Base-by-base conservation (phyloP, 2,888 invertebrate species). In the Camponotus fellah region DNA sequence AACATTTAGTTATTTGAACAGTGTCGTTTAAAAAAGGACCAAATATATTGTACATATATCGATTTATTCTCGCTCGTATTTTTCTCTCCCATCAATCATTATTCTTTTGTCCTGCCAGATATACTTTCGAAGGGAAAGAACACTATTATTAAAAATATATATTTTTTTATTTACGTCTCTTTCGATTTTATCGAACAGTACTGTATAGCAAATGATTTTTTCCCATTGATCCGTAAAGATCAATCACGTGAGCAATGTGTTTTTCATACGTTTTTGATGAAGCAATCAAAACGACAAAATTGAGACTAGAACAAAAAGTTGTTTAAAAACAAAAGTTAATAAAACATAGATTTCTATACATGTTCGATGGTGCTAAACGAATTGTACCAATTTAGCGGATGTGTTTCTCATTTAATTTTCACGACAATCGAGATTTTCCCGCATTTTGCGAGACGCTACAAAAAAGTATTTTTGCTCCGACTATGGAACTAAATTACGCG, bases 1-100 rank as follows among this genome's bases (percentile, higher is more conserved):
- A 40, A 53, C 77, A 26, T 68, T 46, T 26, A 43, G 17, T 79
- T 43, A 34, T 79, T 79, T 79, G 34, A 71, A 71, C 71, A 71
- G 8, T n/a, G 71, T 71, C 46, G 43, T 79, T 79, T 79, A 46
- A 32, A 74, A 69, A 43, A 40, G 37, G 21, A 32, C 9, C 68
- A 21, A 26, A 69, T 46, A 34, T 60, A 43, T 43, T 34, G 32
- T 43, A 43, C 34, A 58, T 43, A 43, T 56, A 21, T 21, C 43
- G 10, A 58, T 79, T 43, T 34, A n/a, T 37, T 26, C 43, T n/a
- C 32, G 14, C 37, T 56, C 58, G 69, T 60, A 60, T 79, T 58
- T 79, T 79, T 79, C 43, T 21, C 58, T 5, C 34, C 14, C 14
- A 65, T 79, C 69, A 60, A 46, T 58, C 40, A 58, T 21, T 34